A percentile compares a stretch with the other conserved stretches of the same genome.
Conservation (phyloP, 1,140 invertebrate genomes). For the Caenorhabditis inopinata region DNA sequence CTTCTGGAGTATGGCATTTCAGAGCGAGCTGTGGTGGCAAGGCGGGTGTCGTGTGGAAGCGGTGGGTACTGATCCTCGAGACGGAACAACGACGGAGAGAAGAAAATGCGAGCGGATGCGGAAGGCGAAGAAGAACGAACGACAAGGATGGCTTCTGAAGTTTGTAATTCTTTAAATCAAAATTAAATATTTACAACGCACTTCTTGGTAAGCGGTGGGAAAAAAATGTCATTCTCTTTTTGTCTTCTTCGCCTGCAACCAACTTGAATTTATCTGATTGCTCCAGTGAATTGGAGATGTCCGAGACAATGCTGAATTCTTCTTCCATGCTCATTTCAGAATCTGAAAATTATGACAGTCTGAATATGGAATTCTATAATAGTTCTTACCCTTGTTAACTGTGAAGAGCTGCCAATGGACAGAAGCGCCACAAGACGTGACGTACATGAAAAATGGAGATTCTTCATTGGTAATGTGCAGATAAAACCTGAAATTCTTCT, state of each 20-base stretch:
- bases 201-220: not conserved
- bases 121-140: slow-evolving; percentile 23
- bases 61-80: slow-evolving; percentile 40
- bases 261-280: slow-evolving; percentile 8
- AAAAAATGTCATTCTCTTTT: slow-evolving; percentile 43
- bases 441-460: slow-evolving; percentile 43
- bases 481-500: slow-evolving; percentile 26
- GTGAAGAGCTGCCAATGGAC: slow-evolving; percentile 47
- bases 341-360: not conserved
- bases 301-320: not conserved
- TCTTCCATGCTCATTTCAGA: not conserved
- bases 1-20: not conserved
- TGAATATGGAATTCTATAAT: not conserved
- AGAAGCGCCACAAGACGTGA: slow-evolving; percentile 41
- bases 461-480: slow-evolving; percentile 23
- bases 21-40: not conserved
- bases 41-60: slow-evolving; percentile 40
- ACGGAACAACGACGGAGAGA: not conserved
- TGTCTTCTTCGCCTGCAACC: slow-evolving; percentile 42
- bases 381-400: not conserved
- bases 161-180: not conserved
- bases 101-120: slow-evolving; percentile 32
- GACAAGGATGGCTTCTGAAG: slow-evolving; percentile 24
- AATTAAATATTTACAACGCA: not conserved
- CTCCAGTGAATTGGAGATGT: slow-evolving; percentile 2